Percentiles rank a stretch among this genome's conserved stretches.
Conservation (phyloP, 2,797 vertebrate genomes). For the Rallus crepitans region DNA sequence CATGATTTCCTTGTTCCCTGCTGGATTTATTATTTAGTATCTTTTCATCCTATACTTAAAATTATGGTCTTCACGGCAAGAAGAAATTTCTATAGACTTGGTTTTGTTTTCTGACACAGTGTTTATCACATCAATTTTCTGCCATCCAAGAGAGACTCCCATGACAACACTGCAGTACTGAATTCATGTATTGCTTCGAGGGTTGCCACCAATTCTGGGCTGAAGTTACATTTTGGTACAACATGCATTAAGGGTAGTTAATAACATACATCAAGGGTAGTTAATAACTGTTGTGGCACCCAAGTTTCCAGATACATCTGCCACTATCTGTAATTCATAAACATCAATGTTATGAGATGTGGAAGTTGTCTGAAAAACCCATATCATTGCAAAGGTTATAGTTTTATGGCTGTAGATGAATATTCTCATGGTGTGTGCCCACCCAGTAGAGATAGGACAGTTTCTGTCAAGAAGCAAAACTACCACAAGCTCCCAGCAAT, state of each 20-base stretch:
- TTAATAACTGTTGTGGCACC: background rate
- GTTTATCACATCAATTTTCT: background rate
- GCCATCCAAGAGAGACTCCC: background rate
- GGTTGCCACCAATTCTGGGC: background rate
- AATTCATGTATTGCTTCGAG: background rate
- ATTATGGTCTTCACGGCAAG: background rate
- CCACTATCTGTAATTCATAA: background rate
- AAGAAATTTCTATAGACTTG: background rate
- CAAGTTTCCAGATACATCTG: background rate
- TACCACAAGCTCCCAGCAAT: accelerated
- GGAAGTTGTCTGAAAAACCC: background rate
- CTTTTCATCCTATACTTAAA: background rate
- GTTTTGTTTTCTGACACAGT: background rate
- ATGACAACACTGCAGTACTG: accelerated
- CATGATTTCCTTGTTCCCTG: constrained; percentile 39
- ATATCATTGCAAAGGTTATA: background rate
- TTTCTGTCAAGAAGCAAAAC: background rate
- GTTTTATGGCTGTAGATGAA: background rate
- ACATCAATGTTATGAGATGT: background rate
- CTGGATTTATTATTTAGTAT: constrained; percentile 4
- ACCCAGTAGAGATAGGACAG: background rate
- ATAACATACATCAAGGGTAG: background rate
- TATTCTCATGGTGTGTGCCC: background rate
- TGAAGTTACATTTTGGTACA: background rate
- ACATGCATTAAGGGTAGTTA: background rate